Evolutionary conservation across 2,888 invertebrate species (phyloP), one percentile per base, ranked within the genome.

Genomic region (Deroplatys truncata): DNA sequence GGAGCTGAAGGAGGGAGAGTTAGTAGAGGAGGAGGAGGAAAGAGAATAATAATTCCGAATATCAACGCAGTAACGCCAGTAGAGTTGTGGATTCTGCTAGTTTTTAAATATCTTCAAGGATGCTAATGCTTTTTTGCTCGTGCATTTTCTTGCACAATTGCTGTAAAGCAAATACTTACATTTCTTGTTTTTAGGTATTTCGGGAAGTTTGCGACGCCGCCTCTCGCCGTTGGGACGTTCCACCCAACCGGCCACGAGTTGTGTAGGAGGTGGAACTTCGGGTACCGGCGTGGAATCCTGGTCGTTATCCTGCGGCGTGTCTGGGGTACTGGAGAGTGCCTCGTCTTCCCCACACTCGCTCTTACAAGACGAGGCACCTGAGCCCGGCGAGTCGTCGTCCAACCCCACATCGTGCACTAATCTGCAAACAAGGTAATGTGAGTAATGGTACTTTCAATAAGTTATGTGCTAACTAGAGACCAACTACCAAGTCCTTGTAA

Each of bases 181-280:
- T 96, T 97, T 97, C 93, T 97, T 97, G 92, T 97, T 97, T 93
- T 98, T 98, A 9, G 98, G 98, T 92, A 98, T 98, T 94, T 98
- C 98, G 82, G 98, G 98, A 43, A 98, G 94, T 94, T 97, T 97
- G 94, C 98, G 95, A 92, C 98, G 94, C 92, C 97, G 95, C 91
- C 97, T 94, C 92, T 97, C 96, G 25, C 86, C 86, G 20, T 85
- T n/a, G 82, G 72, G 89, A 20, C 49, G 85, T 7, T 49, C 90
- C 43, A 83, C 82, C 82, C 56, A 82, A 88, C 56, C 56, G 56
- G 56, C 31, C 82, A 35, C 90, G 87, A 43, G 28, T 15, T 25
- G 72, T 16, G 72, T 35, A 31, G 43, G 83, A 72, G 56, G 31
- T 3, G 88, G 88, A 3, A 82, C 28, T 20, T 13, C 20, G 49